Evolutionary conservation across 2,113 vertebrate genomes (phyloP), one percentile per base, ranked within the genome.

Genomic region (Lophura nycthemera): DNA sequence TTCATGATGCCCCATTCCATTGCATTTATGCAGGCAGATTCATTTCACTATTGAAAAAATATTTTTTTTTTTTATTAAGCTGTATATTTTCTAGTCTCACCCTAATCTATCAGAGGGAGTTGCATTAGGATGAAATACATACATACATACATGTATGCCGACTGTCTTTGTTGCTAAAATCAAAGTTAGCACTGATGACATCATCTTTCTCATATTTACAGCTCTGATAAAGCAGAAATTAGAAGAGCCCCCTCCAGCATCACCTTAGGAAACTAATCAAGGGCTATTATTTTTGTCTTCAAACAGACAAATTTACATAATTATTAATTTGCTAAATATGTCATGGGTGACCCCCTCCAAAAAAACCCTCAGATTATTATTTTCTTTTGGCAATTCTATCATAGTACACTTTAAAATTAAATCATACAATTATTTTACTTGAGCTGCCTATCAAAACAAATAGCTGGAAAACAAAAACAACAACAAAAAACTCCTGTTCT

Each of bases 41-140:
- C 36, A 38, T 74, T 91, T 88, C 32, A 32, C 21, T 4, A 1
- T 11, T 66, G 57, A 54, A 45, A 21, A 32, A 95, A 65, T 50
- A 76, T 66, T 18, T 94, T 86, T 92, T 86, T 92, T 50, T 75
- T 77, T 85, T 76, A 32, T 91, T 82, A 74, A 83, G 17, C 32
- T 83, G 32, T 91, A 90, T 92, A 20, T 89, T 91, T 87, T 78
- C 27, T 61, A 59, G n/a, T 66, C 67, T 91, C 45, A 61, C 63
- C 40, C 13, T 30, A 42, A 85, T 6, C 73, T 90, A 73, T 83
- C 43, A 57, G 8, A 59, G 15, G 36, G n/a, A 79, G 47, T 57
- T 84, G 57, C 50, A 24, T 66, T 91, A 89, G 30, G 27, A 22
- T 7, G 52, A 88, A 88, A 57, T 30, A 84, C 47, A 24, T 82